A percentile compares a stretch with the other conserved stretches of the same genome.
Conservation (phyloP, 1,140 invertebrate species). For the Drosophila repletoides region DNA sequence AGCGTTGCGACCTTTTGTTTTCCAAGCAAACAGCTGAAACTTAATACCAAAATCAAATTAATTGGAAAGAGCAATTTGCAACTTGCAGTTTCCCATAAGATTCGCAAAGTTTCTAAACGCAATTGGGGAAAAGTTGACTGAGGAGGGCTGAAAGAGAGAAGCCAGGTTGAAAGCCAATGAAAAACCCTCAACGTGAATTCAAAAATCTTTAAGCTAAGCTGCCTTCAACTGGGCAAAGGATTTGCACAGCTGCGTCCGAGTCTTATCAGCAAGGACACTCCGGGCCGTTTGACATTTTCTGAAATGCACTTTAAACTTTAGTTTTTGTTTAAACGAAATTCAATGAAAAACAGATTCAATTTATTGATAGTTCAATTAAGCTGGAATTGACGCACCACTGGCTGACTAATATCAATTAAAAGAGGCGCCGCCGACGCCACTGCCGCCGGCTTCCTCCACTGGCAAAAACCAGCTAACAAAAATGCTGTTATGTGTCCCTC, state of each 20-base stretch:
- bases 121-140: constrained; percentile 36
- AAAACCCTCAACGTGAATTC: too few species aligned
- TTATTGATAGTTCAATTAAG: constrained; percentile 54
- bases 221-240: too few species aligned
- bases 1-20: too few species aligned
- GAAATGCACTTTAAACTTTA: neutral
- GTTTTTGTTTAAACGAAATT: neutral
- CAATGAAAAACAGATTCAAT: constrained; percentile 51
- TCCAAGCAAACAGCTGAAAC: neutral
- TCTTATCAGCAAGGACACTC: constrained; percentile 8
- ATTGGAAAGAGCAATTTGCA: neutral
- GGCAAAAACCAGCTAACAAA: constrained; percentile 2
- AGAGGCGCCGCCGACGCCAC: constrained; percentile 21
- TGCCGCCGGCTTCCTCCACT: neutral
- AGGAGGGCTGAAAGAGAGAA: too few species aligned
- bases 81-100: neutral
- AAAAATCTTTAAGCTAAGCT: too few species aligned
- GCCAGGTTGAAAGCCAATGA: neutral
- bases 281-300: neutral
- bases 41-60: neutral
- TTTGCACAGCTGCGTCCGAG: too few species aligned
- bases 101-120: constrained; percentile 38
- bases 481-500: neutral
- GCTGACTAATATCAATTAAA: constrained; percentile 59
- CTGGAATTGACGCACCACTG: constrained; percentile 29